Conservation (phyloP, 2,797 vertebrate species). For the Poecilia picta region DNA sequence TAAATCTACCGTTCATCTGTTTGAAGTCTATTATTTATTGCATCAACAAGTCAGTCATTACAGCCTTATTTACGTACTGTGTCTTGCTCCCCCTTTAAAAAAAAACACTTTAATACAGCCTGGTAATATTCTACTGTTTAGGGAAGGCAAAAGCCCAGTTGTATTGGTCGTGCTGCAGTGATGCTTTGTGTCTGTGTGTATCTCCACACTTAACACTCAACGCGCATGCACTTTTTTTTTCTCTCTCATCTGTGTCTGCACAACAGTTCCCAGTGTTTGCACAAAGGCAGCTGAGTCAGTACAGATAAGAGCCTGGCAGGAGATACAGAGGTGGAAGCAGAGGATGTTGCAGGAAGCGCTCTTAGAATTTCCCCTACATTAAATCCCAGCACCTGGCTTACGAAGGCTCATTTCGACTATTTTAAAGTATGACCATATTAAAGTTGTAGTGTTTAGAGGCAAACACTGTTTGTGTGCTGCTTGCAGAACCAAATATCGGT, state of each 20-base stretch:
- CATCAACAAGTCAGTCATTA: background rate
- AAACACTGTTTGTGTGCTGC: background rate
- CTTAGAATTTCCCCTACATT: slow-evolving; percentile 33
- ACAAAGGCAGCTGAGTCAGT: slow-evolving; percentile 78
- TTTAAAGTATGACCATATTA: slow-evolving; percentile 4
- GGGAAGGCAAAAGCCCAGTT: slow-evolving; percentile 31
- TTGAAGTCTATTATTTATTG: background rate
- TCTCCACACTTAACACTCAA: background rate
- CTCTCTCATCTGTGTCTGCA: slow-evolving; percentile 61
- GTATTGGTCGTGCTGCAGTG: slow-evolving; percentile 62
- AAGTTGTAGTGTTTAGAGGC: background rate
- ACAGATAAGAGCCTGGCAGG: slow-evolving; percentile 74
- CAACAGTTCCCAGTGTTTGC: slow-evolving; percentile 79
- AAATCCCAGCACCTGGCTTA: slow-evolving; percentile 9
- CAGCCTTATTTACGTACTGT: background rate
- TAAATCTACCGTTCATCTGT: background rate
- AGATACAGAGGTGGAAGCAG: slow-evolving; percentile 62
- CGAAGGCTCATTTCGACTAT: slow-evolving; percentile 13
- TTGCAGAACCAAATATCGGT: background rate
- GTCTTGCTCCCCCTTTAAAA: slow-evolving; percentile 52
- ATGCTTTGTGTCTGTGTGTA: slow-evolving; percentile 29
- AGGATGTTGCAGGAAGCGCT: slow-evolving; percentile 59
- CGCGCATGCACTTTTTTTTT: slow-evolving; percentile 28
- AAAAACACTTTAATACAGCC: background rate
- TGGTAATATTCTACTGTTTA: slow-evolving; percentile 16